Evolutionary conservation across 2,797 vertebrate species (phyloP), one percentile per base, ranked within the genome.

Genomic region (Sebastes wilsoni): DNA sequence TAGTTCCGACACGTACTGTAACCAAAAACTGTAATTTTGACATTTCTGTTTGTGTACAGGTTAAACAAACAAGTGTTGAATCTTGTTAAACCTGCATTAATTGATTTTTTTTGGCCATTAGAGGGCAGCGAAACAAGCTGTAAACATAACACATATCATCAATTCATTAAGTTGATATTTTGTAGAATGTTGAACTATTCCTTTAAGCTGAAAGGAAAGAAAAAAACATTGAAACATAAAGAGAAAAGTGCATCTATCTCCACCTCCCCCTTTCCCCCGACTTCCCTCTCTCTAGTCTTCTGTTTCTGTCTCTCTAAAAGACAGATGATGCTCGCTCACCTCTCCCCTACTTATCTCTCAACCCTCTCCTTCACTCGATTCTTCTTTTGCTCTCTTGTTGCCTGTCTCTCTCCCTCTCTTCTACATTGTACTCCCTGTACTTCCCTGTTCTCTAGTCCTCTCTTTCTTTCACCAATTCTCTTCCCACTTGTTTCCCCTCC

Each of bases 311-410:
- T 78, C 65, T 87, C 61, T 77, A 49, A 77, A 73, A 80, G 72
- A 86, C 82, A 81, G 87, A 89, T 88, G 79, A 80, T 42, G 60
- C 62, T 75, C 3, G 0, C 72, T 80, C 66, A 67, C 61, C 78
- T 77, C 79, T 81, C 30, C 52, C 46, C 49, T 81, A 23, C 77
- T 80, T 72, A 70, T 65, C 46, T 70, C 56, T 69, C 38, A 58
- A 60, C 65, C 34, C 59, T 74, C 54, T 30, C 64, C 58, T 56
- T 56, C 22, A 32, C 34, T 5, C 8, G 2, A 22, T 42, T 80
- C 55, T 75, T 74, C 22, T 67, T 55, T 71, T 64, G 30, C 25
- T 72, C 66, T 73, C 28, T 66, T 34, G 8, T 65, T 66, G 32
- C 54, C 27, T 9, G 14, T 76, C 67, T 36, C n/a, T 34, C 27